phyloP scores from a whole-genome alignment of 1,140 invertebrate genomes.

The Heliothis virescens region DNA sequence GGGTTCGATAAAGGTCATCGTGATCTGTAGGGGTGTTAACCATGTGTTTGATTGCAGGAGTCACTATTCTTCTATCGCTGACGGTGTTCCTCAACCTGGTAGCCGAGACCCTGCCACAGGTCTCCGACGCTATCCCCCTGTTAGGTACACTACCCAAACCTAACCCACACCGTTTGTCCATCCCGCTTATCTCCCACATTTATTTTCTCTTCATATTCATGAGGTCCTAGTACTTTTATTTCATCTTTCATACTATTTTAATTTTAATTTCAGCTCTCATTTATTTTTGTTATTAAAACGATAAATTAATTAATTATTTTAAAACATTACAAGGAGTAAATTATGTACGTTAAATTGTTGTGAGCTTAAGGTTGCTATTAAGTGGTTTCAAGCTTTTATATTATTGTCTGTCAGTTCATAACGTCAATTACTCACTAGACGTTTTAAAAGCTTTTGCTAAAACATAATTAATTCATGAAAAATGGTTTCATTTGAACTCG shows the following conservation, averaged over 20 bases:
- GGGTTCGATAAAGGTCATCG: slow-evolving; percentile 1
- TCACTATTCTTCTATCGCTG: slow-evolving; percentile 99
- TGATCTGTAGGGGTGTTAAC: slow-evolving; percentile 69
- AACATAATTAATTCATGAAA: slow-evolving; percentile 14
- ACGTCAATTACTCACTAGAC: slow-evolving; percentile 28
- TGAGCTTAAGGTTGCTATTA: slow-evolving; percentile 50
- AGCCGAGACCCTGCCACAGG: slow-evolving; percentile 97
- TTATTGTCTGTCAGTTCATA: slow-evolving; percentile 28
- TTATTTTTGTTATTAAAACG: slow-evolving; percentile 64
- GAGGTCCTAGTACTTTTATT: slow-evolving; percentile 65
- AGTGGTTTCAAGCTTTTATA: slow-evolving; percentile 56
- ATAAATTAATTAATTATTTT: slow-evolving; percentile 76
- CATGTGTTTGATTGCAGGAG: slow-evolving; percentile 95
- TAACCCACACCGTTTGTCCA: slow-evolving; percentile 66
- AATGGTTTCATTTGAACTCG: slow-evolving; percentile 8
- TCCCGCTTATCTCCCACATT: slow-evolving; percentile 65
- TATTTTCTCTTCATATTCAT: slow-evolving; percentile 64
- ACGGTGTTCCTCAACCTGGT: slow-evolving; percentile 99
- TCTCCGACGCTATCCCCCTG: slow-evolving; percentile 97
- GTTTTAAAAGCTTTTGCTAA: slow-evolving; percentile 45
- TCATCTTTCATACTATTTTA: slow-evolving; percentile 51
- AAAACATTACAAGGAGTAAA: slow-evolving; percentile 85
- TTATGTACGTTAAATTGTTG: slow-evolving; percentile 68
- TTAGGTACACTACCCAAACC: slow-evolving; percentile 91
- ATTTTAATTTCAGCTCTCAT: slow-evolving; percentile 58